Percentiles rank a stretch among this genome's conserved stretches.
Evolutionary conservation across 64 coral and sea anemone genomes (phyloP).

Genomic region (Montipora sp.): DNA sequence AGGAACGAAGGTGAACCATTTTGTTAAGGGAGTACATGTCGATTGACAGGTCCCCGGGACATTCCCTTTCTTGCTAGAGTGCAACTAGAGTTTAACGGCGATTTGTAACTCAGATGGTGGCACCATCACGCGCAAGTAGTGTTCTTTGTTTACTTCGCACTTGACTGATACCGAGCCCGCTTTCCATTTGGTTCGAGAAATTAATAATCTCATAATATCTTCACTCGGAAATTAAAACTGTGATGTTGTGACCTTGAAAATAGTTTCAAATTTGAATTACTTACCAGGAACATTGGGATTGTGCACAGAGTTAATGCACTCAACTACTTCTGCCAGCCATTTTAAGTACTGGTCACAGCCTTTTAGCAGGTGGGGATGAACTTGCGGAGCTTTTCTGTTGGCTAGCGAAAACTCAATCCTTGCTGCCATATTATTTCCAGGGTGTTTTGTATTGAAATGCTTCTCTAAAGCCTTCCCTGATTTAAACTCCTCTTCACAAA

Average conservation of each 20-base stretch:
- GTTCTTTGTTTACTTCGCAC: no score
- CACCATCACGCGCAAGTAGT: no score
- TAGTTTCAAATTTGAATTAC: neutral
- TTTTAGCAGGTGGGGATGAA: conserved; percentile 4
- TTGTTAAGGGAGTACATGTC: no score
- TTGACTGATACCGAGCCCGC: no score
- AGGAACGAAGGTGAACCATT: no score
- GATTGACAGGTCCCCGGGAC: no score
- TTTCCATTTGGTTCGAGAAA: no score
- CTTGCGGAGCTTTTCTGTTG: neutral
- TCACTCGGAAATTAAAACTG: neutral
- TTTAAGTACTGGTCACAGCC: neutral
- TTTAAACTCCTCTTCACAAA: conserved; percentile 30
- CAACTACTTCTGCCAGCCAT: conserved; percentile 60
- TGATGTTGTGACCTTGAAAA: neutral
- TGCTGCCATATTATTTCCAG: neutral
- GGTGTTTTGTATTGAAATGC: neutral
- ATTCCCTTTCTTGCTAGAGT: no score
- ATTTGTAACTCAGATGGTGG: no score
- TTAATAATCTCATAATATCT: no score
- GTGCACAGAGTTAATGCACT: conserved; percentile 66
- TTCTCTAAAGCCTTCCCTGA: neutral
- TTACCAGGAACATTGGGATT: conserved; percentile 43
- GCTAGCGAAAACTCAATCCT: conserved; percentile 24
- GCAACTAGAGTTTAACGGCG: no score